Evolutionary conservation across 2,113 vertebrate genomes (phyloP).

Genomic region (Dolichallabes microphthalmus): DNA sequence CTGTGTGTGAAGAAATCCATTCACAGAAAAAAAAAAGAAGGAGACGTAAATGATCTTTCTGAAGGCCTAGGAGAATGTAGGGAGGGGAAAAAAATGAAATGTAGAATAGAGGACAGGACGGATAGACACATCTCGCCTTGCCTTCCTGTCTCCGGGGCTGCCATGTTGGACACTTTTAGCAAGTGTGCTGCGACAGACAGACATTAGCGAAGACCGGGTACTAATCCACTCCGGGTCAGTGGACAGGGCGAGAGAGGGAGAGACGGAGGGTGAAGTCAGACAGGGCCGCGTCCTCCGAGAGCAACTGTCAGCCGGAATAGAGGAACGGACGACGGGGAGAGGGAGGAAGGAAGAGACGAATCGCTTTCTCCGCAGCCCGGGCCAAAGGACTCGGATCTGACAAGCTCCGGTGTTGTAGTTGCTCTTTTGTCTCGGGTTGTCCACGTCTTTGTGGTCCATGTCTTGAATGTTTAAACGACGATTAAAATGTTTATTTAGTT

Average conservation of each 20-base stretch:
- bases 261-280: constrained; percentile 57
- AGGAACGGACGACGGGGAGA: constrained; percentile 13
- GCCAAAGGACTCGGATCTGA: constrained; percentile 28
- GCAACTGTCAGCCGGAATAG: constrained; percentile 32
- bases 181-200: constrained; percentile 72
- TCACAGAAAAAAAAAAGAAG: neutral
- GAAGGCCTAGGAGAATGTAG: neutral
- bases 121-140: constrained; percentile 41
- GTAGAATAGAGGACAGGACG: neutral
- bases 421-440: neutral
- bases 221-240: constrained; percentile 74
- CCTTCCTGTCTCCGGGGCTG: constrained; percentile 63
- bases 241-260: constrained; percentile 69
- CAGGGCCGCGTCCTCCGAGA: constrained; percentile 48
- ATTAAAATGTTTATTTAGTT: too few species aligned
- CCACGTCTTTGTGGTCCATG: neutral
- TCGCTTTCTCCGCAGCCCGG: constrained; percentile 10
- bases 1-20: neutral
- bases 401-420: neutral
- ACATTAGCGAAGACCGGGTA: constrained; percentile 71
- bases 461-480: too few species aligned
- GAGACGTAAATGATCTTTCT: neutral
- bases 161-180: constrained; percentile 67
- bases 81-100: neutral
- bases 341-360: constrained; percentile 49